Base-by-base conservation (phyloP, 53 echinoderm and acorn worm genomes). In the Henricia sp. region DNA sequence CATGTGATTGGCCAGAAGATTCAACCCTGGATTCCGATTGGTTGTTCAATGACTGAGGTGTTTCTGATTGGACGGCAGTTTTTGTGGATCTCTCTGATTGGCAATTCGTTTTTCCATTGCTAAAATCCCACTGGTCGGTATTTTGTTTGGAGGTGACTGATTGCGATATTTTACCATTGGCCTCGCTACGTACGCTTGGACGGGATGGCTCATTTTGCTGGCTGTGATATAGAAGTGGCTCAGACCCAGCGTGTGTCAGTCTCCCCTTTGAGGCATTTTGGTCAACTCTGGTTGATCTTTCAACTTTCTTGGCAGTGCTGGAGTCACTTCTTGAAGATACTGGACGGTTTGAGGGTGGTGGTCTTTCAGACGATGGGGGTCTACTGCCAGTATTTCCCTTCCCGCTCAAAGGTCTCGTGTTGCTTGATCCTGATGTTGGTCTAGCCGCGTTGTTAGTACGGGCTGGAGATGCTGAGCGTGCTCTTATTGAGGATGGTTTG, bases 401-500 rank as follows among this genome's bases (percentile, higher is more conserved):
- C 4, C 86, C 90, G 66, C 74, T 74, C 16, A 29, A 33, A 14
- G 68, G 56, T 52, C 72, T 74, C 6, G 43, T 19, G 52, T 43
- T 70, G 63, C 9, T 80, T 48, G 29, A 6, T 63, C 63, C 80
- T 4, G 24, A 48, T 8, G 36, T 33, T 40, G 80, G 27, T 19
- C 33, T 43, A 19, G n/a, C n/a, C n/a, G 42, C 8, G 35, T 19
- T 39, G 33, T 27, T 50, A 11, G 68, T 68, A 20, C 89, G 55
- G 40, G 92, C 77, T 54, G 92, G 89, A 21, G 92, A 89, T n/a
- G 92, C 88, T 67, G 92, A 89, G 27, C 85, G 42, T 9, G 89
- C 52, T 26, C 89, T 66, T n/a, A 89, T 52, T 35, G 82, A 41
- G n/a, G 54, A 44, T 39, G 77, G 41, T 29, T 74, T 91, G 50